Base-by-base conservation (phyloP, 2,113 vertebrate species). In the Megaptera novaeangliae region DNA sequence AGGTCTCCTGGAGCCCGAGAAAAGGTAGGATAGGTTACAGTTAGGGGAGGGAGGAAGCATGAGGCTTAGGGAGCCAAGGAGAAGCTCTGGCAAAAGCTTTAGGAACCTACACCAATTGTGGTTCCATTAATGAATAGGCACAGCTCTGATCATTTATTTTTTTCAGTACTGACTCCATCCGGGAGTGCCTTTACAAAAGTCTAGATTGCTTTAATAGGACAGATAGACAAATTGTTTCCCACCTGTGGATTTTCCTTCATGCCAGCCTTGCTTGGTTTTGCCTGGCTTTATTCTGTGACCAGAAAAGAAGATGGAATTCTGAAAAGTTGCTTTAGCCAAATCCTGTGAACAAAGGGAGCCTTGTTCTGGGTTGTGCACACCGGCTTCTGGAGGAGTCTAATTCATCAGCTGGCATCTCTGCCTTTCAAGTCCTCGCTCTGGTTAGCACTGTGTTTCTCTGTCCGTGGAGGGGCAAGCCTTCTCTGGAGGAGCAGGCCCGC, bases 381-480 rank as follows among this genome's bases (percentile, higher is more conserved):
- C 75, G 68, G 97, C 91, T 97, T 95, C 95, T 39, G 86, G 95
- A 95, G 72, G 97, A 94, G 93, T 96, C 91, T 94, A 61, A 95
- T 94, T 88, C 87, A 29, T 94, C 94, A 25, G 78, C 92, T 59
- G 71, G 10, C 94, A 78, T 83, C 96, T 68, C 96, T 92, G 96
- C 85, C 91, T 97, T 97, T 69, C 93, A 94, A 96, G 91, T 94
- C 88, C 77, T 88, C 5, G 8, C 52, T 93, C 63, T 55, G 44
- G 86, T 83, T 97, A 61, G 86, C 31, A 36, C 94, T 91, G 82
- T 94, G 74, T 57, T 1, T 0, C 88, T 64, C 41, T 80, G 3
- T 93, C 85, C 68, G 63, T 15, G 77, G 72, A 96, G 94, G 86
- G 68, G 41, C 1, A 0, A 57, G 63, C 82, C 69, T 15, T 39